phyloP scores from a whole-genome alignment of 2,797 vertebrate species.

The Pelodytes ibericus region DNA sequence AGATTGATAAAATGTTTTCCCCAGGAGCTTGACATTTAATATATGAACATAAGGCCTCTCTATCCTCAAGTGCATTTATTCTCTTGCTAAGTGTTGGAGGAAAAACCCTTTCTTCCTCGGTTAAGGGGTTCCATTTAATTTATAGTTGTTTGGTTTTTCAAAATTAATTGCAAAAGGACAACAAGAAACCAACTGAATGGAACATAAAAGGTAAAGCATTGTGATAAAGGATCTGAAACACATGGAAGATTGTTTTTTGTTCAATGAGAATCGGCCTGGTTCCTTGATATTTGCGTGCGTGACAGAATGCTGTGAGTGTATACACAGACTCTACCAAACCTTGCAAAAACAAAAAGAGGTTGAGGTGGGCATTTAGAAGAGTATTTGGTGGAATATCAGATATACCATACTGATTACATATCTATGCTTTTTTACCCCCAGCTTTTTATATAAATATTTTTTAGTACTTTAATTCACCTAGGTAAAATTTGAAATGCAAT shows the following conservation, averaged over 20 bases:
- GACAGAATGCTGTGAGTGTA: neutral
- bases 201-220: neutral
- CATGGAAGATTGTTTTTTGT: neutral
- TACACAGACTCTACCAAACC: neutral
- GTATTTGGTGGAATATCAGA: too few relatives aligned
- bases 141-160: neutral
- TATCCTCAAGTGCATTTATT: neutral
- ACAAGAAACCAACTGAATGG: neutral
- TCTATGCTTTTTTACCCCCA: too few relatives aligned
- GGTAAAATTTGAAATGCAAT: too few relatives aligned
- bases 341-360: too few relatives aligned
- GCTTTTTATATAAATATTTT: too few relatives aligned
- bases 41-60: neutral
- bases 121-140: neutral
- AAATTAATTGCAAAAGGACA: slow-evolving; percentile 4
- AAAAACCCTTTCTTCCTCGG: neutral
- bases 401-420: too few relatives aligned
- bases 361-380: too few relatives aligned
- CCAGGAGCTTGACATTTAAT: slow-evolving; percentile 10
- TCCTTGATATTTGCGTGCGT: neutral
- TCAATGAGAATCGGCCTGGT: neutral
- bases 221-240: neutral
- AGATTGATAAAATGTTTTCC: neutral
- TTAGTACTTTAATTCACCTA: too few relatives aligned
- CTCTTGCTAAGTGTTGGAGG: neutral